Percentiles rank a stretch among this genome's conserved stretches.
phyloP scores from a whole-genome alignment of 2,113 vertebrate genomes.

The Pipa parva region DNA sequence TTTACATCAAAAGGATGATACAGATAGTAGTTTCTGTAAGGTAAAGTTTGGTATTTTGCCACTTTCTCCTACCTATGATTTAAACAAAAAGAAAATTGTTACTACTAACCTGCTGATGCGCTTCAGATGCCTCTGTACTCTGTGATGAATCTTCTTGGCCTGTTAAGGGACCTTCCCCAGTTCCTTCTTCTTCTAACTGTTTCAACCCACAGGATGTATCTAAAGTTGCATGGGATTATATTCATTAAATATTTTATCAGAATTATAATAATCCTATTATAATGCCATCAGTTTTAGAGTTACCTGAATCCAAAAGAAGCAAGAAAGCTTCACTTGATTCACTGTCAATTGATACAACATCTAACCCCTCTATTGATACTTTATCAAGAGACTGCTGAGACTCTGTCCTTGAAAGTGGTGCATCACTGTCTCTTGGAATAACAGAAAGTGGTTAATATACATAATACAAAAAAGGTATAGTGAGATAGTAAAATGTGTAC shows the following conservation, averaged over 20 bases:
- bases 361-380: slow-evolving; percentile 73
- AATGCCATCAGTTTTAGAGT: neutral
- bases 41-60: too few relatives aligned
- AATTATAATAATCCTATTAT: neutral
- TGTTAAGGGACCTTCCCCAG: neutral
- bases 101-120: slow-evolving; percentile 31
- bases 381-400: slow-evolving; percentile 91
- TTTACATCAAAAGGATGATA: too few relatives aligned
- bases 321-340: slow-evolving; percentile 85
- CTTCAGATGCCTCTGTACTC: slow-evolving; percentile 17
- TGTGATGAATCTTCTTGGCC: slow-evolving; percentile 9
- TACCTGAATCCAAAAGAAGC: slow-evolving; percentile 83
- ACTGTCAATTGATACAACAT: slow-evolving; percentile 82
- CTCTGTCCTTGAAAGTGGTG: slow-evolving; percentile 50
- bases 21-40: too few relatives aligned
- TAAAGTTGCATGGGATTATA: neutral
- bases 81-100: too few relatives aligned
- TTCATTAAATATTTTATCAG: neutral
- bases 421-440: slow-evolving; percentile 23
- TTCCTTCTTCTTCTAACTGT: neutral
- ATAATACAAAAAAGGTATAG: neutral
- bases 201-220: neutral
- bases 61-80: too few relatives aligned
- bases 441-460: neutral
- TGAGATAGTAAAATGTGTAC: neutral